phyloP scores from a whole-genome alignment of 2,797 vertebrate genomes.

The Molothrus aeneus region DNA sequence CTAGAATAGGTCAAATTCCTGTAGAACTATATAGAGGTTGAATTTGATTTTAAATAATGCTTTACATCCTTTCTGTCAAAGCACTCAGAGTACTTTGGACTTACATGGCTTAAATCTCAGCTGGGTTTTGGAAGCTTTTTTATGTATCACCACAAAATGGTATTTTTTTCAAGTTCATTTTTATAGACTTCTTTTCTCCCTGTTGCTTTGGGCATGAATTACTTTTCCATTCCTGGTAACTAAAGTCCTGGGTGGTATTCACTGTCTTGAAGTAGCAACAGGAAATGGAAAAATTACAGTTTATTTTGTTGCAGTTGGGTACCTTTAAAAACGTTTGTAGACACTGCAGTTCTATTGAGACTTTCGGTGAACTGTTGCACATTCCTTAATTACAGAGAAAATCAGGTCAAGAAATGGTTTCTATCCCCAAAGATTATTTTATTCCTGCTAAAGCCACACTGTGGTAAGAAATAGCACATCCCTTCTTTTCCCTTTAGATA shows the following conservation, averaged over 20 bases:
- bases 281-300: conserved; percentile 23
- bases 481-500: neutral
- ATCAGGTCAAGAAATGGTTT: conserved; percentile 45
- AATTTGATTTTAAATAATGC: conserved; percentile 40
- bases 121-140: conserved; percentile 33
- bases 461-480: neutral
- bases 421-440: conserved; percentile 11
- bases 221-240: conserved; percentile 33
- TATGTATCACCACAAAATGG: conserved; percentile 11
- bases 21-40: neutral
- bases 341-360: neutral
- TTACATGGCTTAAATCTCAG: conserved; percentile 36
- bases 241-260: conserved; percentile 36
- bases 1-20: neutral
- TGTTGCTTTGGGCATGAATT: conserved; percentile 51
- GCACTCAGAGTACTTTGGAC: conserved; percentile 24
- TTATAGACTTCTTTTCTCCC: neutral
- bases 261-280: conserved; percentile 14
- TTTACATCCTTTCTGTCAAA: conserved; percentile 46
- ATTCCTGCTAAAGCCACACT: neutral
- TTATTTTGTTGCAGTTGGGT: conserved; percentile 17
- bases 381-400: conserved; percentile 49
- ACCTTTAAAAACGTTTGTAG: neutral
- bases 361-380: neutral
- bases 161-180: conserved; percentile 16